Evolutionary conservation across 2,888 invertebrate species (phyloP), one percentile per base, ranked within the genome.

Genomic region (Gryllus longicercus): DNA sequence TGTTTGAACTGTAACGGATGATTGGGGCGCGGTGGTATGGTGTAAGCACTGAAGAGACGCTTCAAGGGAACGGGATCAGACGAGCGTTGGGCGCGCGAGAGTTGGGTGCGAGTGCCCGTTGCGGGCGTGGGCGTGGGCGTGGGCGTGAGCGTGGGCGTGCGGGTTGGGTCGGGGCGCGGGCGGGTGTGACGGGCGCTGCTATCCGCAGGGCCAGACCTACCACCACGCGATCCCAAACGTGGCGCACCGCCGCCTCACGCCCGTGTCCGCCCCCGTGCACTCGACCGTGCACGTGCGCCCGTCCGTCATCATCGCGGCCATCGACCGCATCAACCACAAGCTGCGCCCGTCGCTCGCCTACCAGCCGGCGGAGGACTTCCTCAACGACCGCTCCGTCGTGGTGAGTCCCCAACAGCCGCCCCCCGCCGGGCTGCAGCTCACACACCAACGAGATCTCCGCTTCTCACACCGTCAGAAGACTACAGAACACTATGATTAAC

Each of bases 361-460:
- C 84, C 91, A 92, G 82, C 91, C 94, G 84, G 90, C 92, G 83
- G 94, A 93, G 84, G 92, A 93, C 86, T 95, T 92, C 89, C 93
- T 93, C 88, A 93, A 93, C 88, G 93, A 95, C 84, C 92, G 91
- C 86, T 89, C 92, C 84, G 91, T 92, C 84, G 92, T 91, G 91
- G 94, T 94, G 89, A 90, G 90, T 87, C 85, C 83, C 75, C 25
- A 50, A 1, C 76, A 11, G 16, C 25, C 8, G 5, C 25, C 25
- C 4, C 2, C 25, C 5, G 63, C 63, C 63, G 63, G 16, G 25
- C 4, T 25, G 38, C 38, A 0, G 38, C 38, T 38, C 5, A 8
- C 38, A 8, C 38, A 8, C 8, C 38, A 0, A 38, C 8, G 38
- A 38, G 8, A 5, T 5, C 38, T 1, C 38, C 21, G 21, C 21